phyloP scores from a whole-genome alignment of 2,888 invertebrate species.

The Nematopogon swammerdamellus region DNA sequence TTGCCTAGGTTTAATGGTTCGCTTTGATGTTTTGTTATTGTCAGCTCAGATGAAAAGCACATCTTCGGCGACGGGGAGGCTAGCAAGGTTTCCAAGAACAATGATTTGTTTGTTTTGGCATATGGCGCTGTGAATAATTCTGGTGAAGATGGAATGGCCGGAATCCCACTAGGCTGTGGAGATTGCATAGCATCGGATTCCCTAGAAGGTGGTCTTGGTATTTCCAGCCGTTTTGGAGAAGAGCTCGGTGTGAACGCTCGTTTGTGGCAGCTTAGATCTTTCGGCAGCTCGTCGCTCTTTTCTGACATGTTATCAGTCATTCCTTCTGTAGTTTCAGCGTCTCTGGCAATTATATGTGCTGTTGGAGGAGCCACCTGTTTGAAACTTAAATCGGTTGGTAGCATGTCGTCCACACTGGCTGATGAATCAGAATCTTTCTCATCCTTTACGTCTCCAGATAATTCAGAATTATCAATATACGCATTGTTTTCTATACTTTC shows the following conservation, averaged over 20 bases:
- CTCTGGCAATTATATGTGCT: slow-evolving; percentile 19
- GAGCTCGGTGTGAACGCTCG: slow-evolving; percentile 38
- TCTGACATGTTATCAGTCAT: slow-evolving; percentile 34
- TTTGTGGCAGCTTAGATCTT: slow-evolving; percentile 59
- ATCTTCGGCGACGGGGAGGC: slow-evolving; percentile 58
- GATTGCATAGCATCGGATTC: slow-evolving; percentile 72
- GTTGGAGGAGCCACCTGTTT: slow-evolving; percentile 22
- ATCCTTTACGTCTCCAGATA: neutral
- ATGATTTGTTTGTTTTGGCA: slow-evolving; percentile 46
- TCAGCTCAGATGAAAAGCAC: slow-evolving; percentile 53
- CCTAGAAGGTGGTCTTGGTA: slow-evolving; percentile 61
- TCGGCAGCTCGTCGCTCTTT: slow-evolving; percentile 55
- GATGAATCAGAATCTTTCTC: slow-evolving; percentile 3
- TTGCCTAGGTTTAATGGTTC: slow-evolving; percentile 70
- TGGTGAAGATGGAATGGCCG: slow-evolving; percentile 67
- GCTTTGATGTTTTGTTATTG: slow-evolving; percentile 55
- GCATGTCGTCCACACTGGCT: slow-evolving; percentile 31
- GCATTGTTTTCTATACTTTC: neutral
- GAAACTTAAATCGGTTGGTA: slow-evolving; percentile 57
- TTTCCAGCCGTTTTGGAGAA: slow-evolving; percentile 43
- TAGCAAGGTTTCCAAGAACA: slow-evolving; percentile 61
- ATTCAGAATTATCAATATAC: neutral
- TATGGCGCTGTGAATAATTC: slow-evolving; percentile 57
- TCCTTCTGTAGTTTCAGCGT: slow-evolving; percentile 21
- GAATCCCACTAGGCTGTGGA: slow-evolving; percentile 69